Percentiles rank a stretch among this genome's conserved stretches.
Conservation (phyloP, 2,888 invertebrate genomes). For the Eupithecia inturbata region DNA sequence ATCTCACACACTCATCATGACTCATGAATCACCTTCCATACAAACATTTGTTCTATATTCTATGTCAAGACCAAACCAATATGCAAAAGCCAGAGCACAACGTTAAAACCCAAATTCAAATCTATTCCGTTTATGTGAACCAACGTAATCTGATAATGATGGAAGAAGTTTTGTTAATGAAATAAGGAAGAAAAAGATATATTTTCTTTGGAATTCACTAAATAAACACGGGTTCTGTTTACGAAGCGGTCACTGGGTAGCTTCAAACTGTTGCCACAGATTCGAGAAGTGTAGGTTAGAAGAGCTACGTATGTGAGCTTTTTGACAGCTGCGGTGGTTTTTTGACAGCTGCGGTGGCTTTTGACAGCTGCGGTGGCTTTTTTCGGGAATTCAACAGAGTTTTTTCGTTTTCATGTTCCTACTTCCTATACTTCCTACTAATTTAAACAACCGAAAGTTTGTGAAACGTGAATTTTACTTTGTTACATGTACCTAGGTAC, state of each 20-base stretch:
- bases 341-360: neutral
- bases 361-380: neutral
- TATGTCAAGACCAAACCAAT: too few species aligned
- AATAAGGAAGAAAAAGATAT: conserved; percentile 35
- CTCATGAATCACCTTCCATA: too few species aligned
- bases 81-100: neutral
- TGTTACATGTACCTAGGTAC: too few species aligned
- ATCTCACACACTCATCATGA: too few species aligned
- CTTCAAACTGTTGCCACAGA: conserved; percentile 26
- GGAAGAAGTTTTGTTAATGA: conserved; percentile 27
- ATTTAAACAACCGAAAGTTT: too few species aligned
- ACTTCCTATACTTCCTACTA: too few species aligned
- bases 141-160: neutral
- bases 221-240: conserved; percentile 32
- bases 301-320: neutral
- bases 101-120: neutral
- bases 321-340: neutral
- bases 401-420: too few species aligned
- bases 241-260: conserved; percentile 23
- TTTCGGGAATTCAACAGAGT: too few species aligned
- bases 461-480: too few species aligned
- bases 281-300: neutral
- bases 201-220: conserved; percentile 42
- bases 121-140: neutral
- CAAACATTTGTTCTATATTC: too few species aligned